Percentiles rank a stretch among this genome's conserved stretches.
phyloP scores from a whole-genome alignment of 1,140 invertebrate genomes.

The Drosophila asahinai region DNA sequence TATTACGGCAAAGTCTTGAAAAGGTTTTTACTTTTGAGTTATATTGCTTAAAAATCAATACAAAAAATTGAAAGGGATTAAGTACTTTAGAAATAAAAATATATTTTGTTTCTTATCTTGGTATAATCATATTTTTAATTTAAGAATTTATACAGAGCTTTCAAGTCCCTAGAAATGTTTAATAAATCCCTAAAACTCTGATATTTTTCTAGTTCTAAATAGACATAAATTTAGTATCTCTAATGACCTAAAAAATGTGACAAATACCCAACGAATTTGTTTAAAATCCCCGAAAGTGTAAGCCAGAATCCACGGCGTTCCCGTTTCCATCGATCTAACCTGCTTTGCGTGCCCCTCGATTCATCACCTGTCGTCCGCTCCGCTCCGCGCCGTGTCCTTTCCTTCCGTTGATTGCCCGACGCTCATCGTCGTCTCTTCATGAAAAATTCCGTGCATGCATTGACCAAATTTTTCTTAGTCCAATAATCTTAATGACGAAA shows the following conservation, averaged over 20 bases:
- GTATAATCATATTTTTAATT: too few relatives aligned
- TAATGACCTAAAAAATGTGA: not conserved
- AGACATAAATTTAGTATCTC: not conserved
- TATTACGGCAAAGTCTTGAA: not conserved
- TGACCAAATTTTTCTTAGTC: constrained; percentile 77
- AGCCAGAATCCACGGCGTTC: not conserved
- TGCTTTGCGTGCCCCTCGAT: constrained; percentile 22
- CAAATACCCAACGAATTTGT: not conserved
- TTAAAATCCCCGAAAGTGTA: constrained; percentile 3
- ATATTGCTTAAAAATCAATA: not conserved
- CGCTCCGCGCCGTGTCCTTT: not conserved
- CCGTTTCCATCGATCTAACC: constrained; percentile 8
- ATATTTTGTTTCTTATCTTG: too few relatives aligned
- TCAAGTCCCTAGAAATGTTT: not conserved
- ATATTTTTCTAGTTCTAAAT: not conserved
- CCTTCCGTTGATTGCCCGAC: constrained; percentile 27
- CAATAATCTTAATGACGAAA: constrained; percentile 83
- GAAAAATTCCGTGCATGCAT: constrained; percentile 78
- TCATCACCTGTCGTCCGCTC: constrained; percentile 25
- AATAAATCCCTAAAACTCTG: not conserved
- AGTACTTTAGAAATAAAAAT: not conserved
- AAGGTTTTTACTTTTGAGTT: not conserved
- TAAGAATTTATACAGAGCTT: too few relatives aligned
- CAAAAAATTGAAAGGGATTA: not conserved
- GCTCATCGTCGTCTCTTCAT: constrained; percentile 51